Evolutionary conservation across 2,888 invertebrate genomes (phyloP).

Genomic region (Biston stratarius): DNA sequence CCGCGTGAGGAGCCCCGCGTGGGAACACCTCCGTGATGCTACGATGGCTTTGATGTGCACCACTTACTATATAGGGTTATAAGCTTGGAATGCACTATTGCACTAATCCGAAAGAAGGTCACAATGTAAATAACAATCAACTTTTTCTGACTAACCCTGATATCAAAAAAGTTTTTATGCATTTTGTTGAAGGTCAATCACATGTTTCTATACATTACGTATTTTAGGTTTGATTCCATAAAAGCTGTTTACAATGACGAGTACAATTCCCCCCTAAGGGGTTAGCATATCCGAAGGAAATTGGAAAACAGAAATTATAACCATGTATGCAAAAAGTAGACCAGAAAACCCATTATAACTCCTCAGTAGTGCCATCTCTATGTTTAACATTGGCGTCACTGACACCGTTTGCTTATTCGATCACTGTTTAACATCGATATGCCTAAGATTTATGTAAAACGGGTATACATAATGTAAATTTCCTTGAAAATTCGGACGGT

Average conservation of each 20-base stretch:
- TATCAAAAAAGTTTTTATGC: too few relatives aligned
- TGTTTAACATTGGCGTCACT: not conserved
- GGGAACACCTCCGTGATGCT: conserved; percentile 68
- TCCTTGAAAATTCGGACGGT: conserved; percentile 54
- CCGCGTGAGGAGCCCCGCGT: conserved; percentile 72
- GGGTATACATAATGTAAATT: conserved; percentile 40
- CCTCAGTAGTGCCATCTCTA: not conserved
- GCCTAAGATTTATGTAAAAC: conserved; percentile 22
- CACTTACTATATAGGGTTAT: not conserved
- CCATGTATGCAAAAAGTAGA: too few relatives aligned
- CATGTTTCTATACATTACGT: too few relatives aligned
- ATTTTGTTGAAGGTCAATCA: too few relatives aligned
- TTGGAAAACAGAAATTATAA: too few relatives aligned
- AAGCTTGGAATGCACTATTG: not conserved
- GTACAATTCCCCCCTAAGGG: too few relatives aligned
- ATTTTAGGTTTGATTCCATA: too few relatives aligned
- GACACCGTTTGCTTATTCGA: conserved; percentile 29
- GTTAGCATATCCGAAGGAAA: too few relatives aligned
- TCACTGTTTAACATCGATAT: conserved; percentile 30
- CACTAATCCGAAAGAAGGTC: not conserved
- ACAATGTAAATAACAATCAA: too few relatives aligned
- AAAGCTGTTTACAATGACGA: too few relatives aligned
- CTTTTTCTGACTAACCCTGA: too few relatives aligned
- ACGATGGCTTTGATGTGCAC: conserved; percentile 27
- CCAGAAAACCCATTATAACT: too few relatives aligned